Conservation (phyloP, 2,113 vertebrate species). For the Miniopterus natalensis region DNA sequence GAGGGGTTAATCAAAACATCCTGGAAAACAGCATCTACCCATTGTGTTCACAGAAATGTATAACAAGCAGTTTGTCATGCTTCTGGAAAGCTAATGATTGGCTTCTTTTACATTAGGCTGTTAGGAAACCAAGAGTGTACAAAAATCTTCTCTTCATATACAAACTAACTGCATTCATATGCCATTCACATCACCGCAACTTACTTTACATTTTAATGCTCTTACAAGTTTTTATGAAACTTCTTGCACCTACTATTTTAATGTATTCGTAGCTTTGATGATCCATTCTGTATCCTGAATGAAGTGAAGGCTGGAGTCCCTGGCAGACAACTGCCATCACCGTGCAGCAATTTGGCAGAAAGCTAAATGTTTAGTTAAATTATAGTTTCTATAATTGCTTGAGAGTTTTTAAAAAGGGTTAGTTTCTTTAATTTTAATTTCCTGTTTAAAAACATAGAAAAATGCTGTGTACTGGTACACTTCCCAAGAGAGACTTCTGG, state of each 20-base stretch:
- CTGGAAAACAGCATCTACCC: slow-evolving; percentile 64
- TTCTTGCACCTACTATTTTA: slow-evolving; percentile 80
- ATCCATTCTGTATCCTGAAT: slow-evolving; percentile 70
- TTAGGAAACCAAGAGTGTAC: slow-evolving; percentile 87
- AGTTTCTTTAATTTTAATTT: slow-evolving; percentile 58
- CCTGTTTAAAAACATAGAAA: not conserved
- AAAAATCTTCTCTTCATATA: slow-evolving; percentile 84
- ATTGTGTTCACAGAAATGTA: slow-evolving; percentile 72
- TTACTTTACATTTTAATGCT: slow-evolving; percentile 71
- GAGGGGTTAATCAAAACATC: slow-evolving; percentile 78
- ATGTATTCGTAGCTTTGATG: slow-evolving; percentile 79
- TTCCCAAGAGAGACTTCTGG: not conserved
- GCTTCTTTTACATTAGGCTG: slow-evolving; percentile 83
- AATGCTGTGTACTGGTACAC: not conserved
- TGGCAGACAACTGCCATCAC: slow-evolving; percentile 67
- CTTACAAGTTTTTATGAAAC: slow-evolving; percentile 80
- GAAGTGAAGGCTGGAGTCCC: slow-evolving; percentile 53
- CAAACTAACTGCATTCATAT: slow-evolving; percentile 89
- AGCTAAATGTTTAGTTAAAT: slow-evolving; percentile 70
- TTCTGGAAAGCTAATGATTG: slow-evolving; percentile 84
- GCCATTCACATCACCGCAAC: slow-evolving; percentile 83
- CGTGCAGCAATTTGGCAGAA: slow-evolving; percentile 61
- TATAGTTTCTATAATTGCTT: not conserved
- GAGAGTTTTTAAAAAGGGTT: slow-evolving; percentile 21
- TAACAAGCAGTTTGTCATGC: slow-evolving; percentile 79